Base-by-base conservation (phyloP, 2,888 invertebrate species). In the Orthosia incerta region DNA sequence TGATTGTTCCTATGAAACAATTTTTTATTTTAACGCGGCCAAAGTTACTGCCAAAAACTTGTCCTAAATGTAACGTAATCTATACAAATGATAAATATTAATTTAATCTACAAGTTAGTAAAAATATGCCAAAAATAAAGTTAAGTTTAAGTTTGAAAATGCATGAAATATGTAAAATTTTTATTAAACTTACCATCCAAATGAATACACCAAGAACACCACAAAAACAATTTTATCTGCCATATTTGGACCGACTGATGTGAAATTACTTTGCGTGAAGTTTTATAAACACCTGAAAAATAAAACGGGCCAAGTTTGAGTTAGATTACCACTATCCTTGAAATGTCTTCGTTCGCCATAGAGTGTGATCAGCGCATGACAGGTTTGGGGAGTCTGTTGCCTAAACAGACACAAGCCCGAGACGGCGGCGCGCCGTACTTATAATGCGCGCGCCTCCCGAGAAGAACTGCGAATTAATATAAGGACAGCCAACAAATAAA, bases 101-200 rank as follows among this genome's bases (percentile, higher is more conserved):
- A 39, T 39, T 39, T 9, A 39, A 9, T 39, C 39, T 39, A 9
- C 39, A 9, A 9, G 39, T 39, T 7, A 9, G 39, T 39, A 39
- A 39, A 39, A 31, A 31, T 7, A 31, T 31, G 31, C 2, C 31
- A 31, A 4, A 9, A 39, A 39, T 4, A 9, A 39, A 26, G 26
- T 26, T 9, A 9, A 9, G 1, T 9, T 39, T 39, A 39, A 39
- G 9, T 1, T 31, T 31, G 7, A 31, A 39, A 39, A 39, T 9
- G 39, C 39, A 9, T 1, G 1, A 39, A 39, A 39, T 39, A 39
- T 39, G 1, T n/a, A n/a, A n/a, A n/a, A n/a, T n/a, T n/a, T n/a
- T n/a, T n/a, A n/a, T n/a, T n/a, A n/a, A n/a, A n/a, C 81, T 80
- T 71, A 80, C 80, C 82, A 70, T 15, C 26, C 53, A 31, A 70